A percentile compares a stretch with the other conserved stretches of the same genome.
Evolutionary conservation across 2,797 vertebrate genomes (phyloP).

Genomic region (Erpetoichthys calabaricus): DNA sequence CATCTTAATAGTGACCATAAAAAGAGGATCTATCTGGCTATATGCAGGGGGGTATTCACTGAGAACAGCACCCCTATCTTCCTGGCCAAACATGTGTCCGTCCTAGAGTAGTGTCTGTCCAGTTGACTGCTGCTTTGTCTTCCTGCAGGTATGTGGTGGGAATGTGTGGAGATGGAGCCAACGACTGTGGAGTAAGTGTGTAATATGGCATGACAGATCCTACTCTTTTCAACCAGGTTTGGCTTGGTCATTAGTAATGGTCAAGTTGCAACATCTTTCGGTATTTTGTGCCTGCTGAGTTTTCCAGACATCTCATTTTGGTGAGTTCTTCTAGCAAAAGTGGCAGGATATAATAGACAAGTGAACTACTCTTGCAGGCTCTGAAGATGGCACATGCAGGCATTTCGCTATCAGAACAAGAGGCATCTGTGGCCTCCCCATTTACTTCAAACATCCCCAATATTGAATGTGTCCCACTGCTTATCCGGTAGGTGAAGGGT

Average conservation of each 20-base stretch:
- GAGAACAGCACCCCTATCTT: no score
- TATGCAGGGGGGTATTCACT: no score
- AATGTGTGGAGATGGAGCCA: conserved; percentile 50
- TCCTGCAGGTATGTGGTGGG: conserved; percentile 38
- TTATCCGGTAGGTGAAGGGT: conserved; percentile 27
- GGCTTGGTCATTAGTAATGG: neutral
- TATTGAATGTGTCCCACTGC: conserved; percentile 31
- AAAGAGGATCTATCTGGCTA: no score
- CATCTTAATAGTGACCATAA: neutral
- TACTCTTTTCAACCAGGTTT: neutral
- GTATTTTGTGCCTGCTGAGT: no score
- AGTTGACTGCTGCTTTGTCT: conserved; percentile 2
- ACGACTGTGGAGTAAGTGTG: conserved; percentile 42
- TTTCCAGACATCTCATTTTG: no score
- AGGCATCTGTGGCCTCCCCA: conserved; percentile 35
- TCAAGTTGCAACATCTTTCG: no score
- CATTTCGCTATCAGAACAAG: conserved; percentile 34
- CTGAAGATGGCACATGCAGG: conserved; percentile 40
- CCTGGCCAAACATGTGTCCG: no score
- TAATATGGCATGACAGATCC: neutral
- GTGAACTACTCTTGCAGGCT: conserved; percentile 23
- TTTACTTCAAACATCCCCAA: conserved; percentile 37
- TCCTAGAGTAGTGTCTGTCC: no score
- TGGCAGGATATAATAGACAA: no score
- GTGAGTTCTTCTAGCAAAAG: no score